Evolutionary conservation across 2,113 vertebrate species (phyloP).

Genomic region (Pogona vitticeps): DNA sequence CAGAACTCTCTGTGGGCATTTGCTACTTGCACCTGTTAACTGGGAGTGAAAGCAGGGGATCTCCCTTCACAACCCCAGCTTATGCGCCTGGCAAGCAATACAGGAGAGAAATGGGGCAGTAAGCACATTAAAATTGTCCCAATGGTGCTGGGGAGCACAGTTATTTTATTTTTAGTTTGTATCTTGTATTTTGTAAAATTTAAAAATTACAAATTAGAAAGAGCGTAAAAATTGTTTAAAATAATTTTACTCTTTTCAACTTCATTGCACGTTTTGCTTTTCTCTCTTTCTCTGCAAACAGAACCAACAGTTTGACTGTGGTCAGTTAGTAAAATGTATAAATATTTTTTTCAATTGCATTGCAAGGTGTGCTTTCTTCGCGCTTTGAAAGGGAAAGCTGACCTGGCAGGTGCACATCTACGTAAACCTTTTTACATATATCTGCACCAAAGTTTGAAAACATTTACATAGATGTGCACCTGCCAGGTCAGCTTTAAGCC

Average conservation of each 20-base stretch:
- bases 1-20: constrained; percentile 56
- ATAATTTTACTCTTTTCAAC: constrained; percentile 18
- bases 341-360: constrained; percentile 10
- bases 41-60: constrained; percentile 15
- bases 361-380: constrained; percentile 1
- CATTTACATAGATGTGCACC: too few relatives aligned
- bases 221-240: too few relatives aligned
- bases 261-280: too few relatives aligned
- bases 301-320: too few relatives aligned
- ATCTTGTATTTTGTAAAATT: too few relatives aligned
- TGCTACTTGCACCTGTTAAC: constrained; percentile 65
- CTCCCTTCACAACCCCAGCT: neutral
- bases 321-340: too few relatives aligned
- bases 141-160: too few relatives aligned
- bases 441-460: too few relatives aligned
- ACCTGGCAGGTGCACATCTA: neutral
- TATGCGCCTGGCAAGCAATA: constrained; percentile 5
- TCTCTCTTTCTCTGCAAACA: too few relatives aligned
- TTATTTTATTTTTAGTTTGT: too few relatives aligned
- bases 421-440: neutral
- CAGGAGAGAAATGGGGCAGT: neutral
- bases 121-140: neutral
- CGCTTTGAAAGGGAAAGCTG: constrained; percentile 21
- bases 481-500: too few relatives aligned
- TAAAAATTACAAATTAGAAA: too few relatives aligned